phyloP scores from a whole-genome alignment of 2,113 vertebrate genomes.

The Oceanodroma tethys region DNA sequence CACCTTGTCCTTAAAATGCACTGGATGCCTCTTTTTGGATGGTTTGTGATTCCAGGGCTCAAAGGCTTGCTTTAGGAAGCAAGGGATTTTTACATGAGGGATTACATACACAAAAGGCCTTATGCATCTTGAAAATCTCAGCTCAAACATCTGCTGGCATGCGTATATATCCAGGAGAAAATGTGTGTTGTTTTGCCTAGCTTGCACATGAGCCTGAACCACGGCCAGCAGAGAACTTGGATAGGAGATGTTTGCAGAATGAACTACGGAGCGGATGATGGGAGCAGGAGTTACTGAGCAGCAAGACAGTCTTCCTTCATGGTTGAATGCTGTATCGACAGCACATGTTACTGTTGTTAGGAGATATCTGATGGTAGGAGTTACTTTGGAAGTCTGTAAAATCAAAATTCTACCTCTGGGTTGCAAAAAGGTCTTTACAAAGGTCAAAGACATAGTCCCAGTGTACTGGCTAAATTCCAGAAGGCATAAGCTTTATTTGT shows the following conservation, averaged over 20 bases:
- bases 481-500: neutral
- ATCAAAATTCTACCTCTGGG: neutral
- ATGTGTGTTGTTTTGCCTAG: constrained; percentile 7
- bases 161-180: neutral
- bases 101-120: neutral
- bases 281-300: neutral
- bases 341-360: neutral
- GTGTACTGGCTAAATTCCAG: neutral
- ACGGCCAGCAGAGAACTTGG: neutral
- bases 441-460: neutral
- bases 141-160: constrained; percentile 22
- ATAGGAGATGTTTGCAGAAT: neutral
- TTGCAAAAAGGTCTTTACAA: neutral
- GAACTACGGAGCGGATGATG: neutral
- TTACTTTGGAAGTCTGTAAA: neutral
- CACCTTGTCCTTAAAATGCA: constrained; percentile 33
- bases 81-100: neutral
- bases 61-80: neutral
- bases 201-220: neutral
- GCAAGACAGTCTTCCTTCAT: neutral
- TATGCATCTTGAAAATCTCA: constrained; percentile 40
- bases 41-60: neutral
- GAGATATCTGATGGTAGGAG: neutral
- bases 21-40: neutral
- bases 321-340: neutral